Evolutionary conservation across 2,797 vertebrate species (phyloP), one percentile per base, ranked within the genome.

Genomic region (Gouania willdenowi): DNA sequence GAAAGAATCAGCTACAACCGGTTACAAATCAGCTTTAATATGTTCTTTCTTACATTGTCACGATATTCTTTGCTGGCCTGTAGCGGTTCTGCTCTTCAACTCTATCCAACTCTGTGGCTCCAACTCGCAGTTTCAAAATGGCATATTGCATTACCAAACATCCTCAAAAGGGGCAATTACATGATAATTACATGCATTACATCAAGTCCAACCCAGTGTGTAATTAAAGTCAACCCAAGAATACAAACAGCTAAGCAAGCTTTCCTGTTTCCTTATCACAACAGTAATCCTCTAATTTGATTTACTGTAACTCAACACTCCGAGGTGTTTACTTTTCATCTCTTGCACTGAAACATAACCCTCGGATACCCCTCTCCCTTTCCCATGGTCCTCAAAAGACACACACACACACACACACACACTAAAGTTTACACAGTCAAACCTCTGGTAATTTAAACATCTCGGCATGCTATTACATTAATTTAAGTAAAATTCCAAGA

Each of bases 251-350:
- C 65, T 54, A 74, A 57, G 63, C 64, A 64, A 73, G 51, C 60
- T 60, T 52, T 44, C 17, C 65, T 51, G 47, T n/a, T n/a, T 64
- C 68, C 61, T 72, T 77, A 71, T 82, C 70, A 79, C 60, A 76
- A 77, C 77, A 81, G 18, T 57, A 62, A 67, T 63, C 55, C 63
- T 70, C 55, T 71, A 72, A 80, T 81, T 81, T 55, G 52, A 79
- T 66, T 64, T 30, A 50, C 51, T 31, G 64, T 44, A 67, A 75
- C 52, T 12, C n/a, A 18, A 75, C 26, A 42, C 70, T 41, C 21
- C 1, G 22, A 49, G 36, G 13, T 55, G 44, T 66, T 64, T 66
- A 58, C 43, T 71, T 71, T 60, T 48, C 57, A 60, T 68, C 35
- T 52, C 47, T 55, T 35, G 60, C 38, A 55, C 42, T 42, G 24